Percentiles rank a stretch among this genome's conserved stretches.
These are phyloP conservation scores for Syngnathoides biaculeatus DNA, from an alignment of 2,113 vertebrate genomes.

Conservation along the genomic window DNA sequence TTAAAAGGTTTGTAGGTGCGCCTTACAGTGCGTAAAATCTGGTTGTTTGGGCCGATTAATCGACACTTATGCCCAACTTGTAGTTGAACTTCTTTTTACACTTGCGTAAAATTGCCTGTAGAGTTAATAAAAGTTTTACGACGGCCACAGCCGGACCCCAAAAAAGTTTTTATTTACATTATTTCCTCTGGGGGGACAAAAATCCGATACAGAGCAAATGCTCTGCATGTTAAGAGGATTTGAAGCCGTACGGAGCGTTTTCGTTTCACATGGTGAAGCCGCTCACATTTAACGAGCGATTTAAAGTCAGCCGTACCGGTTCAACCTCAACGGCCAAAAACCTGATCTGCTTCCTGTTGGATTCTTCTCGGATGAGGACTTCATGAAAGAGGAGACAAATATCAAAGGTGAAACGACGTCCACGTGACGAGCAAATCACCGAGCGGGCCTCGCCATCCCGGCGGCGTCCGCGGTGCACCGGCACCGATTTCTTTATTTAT, in stretches of 20 bases:
- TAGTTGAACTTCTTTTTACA: background rate
- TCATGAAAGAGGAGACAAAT: constrained; percentile 21
- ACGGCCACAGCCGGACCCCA: background rate
- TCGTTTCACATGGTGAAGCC: background rate
- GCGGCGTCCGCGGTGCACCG: constrained; percentile 28
- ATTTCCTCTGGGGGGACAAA: background rate
- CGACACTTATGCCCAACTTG: background rate
- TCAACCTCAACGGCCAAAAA: constrained; percentile 13
- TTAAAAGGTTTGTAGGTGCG: too few species aligned
- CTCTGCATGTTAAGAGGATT: background rate
- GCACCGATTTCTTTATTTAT: constrained; percentile 8
- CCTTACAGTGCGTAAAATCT: too few species aligned
- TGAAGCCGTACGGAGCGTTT: background rate
- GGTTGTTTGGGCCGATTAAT: background rate
- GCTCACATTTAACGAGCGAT: background rate
- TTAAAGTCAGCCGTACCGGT: constrained; percentile 3
- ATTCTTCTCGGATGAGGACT: constrained; percentile 47
- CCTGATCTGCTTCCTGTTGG: constrained; percentile 50
- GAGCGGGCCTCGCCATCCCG: constrained; percentile 43
- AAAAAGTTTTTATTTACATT: background rate
- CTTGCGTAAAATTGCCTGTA: background rate
- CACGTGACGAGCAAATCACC: constrained; percentile 45
- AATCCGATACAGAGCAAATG: background rate
- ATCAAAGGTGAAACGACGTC: constrained; percentile 49
- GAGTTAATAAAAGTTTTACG: background rate